Percentiles rank a stretch among this genome's conserved stretches.
Conservation (phyloP, 2,888 invertebrate genomes). For the Tridacna crocea region DNA sequence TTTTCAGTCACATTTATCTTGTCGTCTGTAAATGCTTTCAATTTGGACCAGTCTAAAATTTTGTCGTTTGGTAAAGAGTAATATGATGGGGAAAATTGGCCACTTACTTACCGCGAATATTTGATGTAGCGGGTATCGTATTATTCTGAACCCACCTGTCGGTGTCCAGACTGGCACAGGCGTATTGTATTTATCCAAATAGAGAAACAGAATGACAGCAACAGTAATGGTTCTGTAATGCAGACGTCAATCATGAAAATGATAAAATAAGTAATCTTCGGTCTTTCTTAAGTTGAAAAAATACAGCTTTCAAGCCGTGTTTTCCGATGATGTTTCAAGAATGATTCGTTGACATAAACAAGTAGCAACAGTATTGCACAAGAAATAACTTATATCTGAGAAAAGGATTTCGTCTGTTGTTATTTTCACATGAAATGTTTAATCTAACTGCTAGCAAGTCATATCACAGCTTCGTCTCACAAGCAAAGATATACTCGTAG, state of each 20-base stretch:
- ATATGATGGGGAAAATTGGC: not conserved
- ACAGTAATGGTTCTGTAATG: constrained; percentile 42
- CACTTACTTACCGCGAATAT: constrained; percentile 57
- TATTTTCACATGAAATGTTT: not conserved
- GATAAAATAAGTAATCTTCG: not conserved
- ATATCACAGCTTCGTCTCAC: not conserved
- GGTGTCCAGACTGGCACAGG: constrained; percentile 65
- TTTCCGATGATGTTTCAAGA: not conserved
- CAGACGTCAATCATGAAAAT: not conserved
- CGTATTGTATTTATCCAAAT: constrained; percentile 55
- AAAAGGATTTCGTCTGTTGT: not conserved
- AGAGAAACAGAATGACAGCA: constrained; percentile 54
- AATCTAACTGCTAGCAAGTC: not conserved
- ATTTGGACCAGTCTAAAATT: too few species aligned
- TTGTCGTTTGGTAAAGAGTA: too few species aligned
- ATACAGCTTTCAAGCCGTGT: not conserved
- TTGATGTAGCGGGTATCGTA: constrained; percentile 62
- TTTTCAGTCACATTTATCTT: too few species aligned
- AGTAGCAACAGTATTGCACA: not conserved
- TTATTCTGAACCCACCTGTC: constrained; percentile 52
- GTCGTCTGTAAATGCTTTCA: too few species aligned
- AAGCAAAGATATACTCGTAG: not conserved
- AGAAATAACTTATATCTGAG: not conserved
- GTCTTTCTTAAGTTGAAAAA: not conserved
- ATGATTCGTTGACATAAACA: not conserved